phyloP scores from a whole-genome alignment of 1,140 invertebrate genomes.

The Cyphomyrmex costatus region DNA sequence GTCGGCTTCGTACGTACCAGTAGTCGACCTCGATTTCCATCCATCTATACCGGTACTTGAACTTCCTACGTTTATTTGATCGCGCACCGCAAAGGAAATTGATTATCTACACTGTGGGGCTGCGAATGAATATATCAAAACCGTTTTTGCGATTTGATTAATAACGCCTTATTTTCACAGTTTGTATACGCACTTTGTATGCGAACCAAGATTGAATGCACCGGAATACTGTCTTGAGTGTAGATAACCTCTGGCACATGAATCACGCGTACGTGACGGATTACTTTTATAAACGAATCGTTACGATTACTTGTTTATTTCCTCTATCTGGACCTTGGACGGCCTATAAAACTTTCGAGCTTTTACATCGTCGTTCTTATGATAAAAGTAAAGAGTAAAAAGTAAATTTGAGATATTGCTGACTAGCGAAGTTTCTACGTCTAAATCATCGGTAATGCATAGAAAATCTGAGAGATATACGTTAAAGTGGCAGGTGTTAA shows the following conservation, averaged over 20 bases:
- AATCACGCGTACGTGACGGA: background rate
- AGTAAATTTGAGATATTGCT: background rate
- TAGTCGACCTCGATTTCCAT: conserved; percentile 58
- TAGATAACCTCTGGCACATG: background rate
- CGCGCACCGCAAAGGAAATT: conserved; percentile 39
- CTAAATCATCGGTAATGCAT: background rate
- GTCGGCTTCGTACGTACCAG: background rate
- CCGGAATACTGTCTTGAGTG: background rate
- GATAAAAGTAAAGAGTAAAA: background rate
- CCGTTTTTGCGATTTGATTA: conserved; percentile 20
- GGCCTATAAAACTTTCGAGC: background rate
- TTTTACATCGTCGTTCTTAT: background rate
- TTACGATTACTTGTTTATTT: conserved; percentile 4
- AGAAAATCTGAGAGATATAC: background rate
- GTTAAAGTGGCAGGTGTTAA: background rate
- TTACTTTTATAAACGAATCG: conserved; percentile 16
- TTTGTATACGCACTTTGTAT: background rate
- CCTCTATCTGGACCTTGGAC: background rate
- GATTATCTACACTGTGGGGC: conserved; percentile 12
- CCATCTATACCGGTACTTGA: conserved; percentile 54
- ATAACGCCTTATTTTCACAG: conserved; percentile 19
- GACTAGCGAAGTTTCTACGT: background rate
- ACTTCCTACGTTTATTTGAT: conserved; percentile 55
- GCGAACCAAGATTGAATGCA: background rate
- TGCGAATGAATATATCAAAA: conserved; percentile 39